phyloP scores from a whole-genome alignment of 1,140 invertebrate genomes.

The Chelonus insularis region DNA sequence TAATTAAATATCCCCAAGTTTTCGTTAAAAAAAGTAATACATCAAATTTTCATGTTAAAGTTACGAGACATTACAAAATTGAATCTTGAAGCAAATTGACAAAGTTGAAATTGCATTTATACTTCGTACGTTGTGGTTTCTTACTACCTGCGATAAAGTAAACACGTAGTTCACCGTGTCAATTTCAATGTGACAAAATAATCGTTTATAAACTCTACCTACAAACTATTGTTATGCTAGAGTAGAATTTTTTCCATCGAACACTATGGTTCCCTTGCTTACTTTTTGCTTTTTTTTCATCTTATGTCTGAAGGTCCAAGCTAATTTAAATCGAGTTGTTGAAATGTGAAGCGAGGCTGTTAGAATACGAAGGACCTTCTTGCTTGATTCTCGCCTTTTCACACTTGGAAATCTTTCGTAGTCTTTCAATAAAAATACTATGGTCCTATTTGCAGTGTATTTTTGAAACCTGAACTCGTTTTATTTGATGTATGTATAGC shows the following conservation, averaged over 20 bases:
- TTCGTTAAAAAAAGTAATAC: no score
- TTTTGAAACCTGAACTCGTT: constrained; percentile 1
- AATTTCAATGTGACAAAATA: constrained; percentile 13
- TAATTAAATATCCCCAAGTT: no score
- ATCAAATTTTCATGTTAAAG: no score
- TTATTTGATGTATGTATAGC: neutral
- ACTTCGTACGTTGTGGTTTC: no score
- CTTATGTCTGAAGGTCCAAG: constrained; percentile 38
- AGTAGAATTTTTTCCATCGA: neutral
- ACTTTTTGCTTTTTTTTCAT: neutral
- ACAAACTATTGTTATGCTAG: neutral
- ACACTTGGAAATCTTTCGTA: constrained; percentile 23
- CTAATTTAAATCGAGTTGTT: constrained; percentile 55
- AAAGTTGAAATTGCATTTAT: no score
- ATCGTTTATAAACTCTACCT: constrained; percentile 1
- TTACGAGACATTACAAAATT: no score
- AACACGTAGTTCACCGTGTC: no score
- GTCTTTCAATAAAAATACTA: neutral
- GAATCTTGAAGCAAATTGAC: no score
- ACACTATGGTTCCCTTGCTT: neutral
- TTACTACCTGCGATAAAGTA: no score
- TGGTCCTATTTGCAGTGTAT: neutral
- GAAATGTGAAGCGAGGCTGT: constrained; percentile 47
- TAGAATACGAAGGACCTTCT: constrained; percentile 13
- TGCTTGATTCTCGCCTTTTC: constrained; percentile 47